Base-by-base conservation (phyloP, 2,888 invertebrate species). In the Dasypolia templi region DNA sequence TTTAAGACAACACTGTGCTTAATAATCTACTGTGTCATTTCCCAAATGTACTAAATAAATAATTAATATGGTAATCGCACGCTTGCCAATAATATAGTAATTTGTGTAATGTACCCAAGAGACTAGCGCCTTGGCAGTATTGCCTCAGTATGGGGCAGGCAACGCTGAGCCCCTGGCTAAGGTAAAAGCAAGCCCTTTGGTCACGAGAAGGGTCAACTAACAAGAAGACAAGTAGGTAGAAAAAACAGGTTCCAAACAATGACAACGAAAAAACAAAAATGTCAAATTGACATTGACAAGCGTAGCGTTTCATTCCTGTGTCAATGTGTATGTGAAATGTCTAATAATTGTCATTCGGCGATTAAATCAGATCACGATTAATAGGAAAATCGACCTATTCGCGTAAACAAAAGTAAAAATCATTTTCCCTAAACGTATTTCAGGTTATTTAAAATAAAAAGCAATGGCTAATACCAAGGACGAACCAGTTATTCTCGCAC, bases 401-500 rank as follows among this genome's bases (percentile, higher is more conserved):
- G 66, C 66, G 74, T 86, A 86, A 86, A 86, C 79, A 86, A 86
- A 77, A 53, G 78, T 62, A 68, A 42, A 72, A 65, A 81, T 77
- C 62, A 65, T 44, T 44, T 44, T 51, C 17, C 19, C 9, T 62
- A 66, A 62, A 59, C 29, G 32, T 72, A 70, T 68, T 72, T 59
- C 44, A 79, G 55, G 32, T 51, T 69, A 35, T 71, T 72, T 75
- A 22, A 63, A 65, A 46, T 65, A 75, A 32, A 65, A 46, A 63
- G 61, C 65, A 68, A 95, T 95, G 95, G 89, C 94, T 7, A 93
- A 89, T 79, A 77, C 86, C 66, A 94, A 94, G 82, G 95, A 95
- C 53, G 97, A 97, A 82, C 95, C 97, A 72, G 97, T 97, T 0
- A 93, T 96, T 64, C 93, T 96, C 82, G 97, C 97, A 0, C 93